Evolutionary conservation across 2,888 invertebrate genomes (phyloP), one percentile per base, ranked within the genome.

Genomic region (Ecliptopera silaceata): DNA sequence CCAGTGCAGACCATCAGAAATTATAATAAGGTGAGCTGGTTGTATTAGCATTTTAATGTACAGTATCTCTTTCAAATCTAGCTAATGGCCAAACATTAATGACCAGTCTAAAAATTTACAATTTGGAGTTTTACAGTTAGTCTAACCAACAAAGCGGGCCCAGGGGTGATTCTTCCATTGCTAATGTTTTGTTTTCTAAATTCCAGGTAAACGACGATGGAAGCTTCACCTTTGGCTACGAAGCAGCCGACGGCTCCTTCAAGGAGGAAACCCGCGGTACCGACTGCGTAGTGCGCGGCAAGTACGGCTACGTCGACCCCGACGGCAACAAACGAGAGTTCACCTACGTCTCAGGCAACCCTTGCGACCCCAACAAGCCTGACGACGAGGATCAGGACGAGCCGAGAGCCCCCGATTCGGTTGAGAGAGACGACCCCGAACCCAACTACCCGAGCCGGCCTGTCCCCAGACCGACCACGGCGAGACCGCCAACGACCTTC

Each of bases 281-380:
- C 0, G 96, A 97, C 84, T 97, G 96, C 80, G 96, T 97, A 0
- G 96, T 96, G 4, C 93, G 96, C 58, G 97, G 97, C 49, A 96
- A 96, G 81, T 97, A 97, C 82, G 97, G 97, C 17, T 97, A 97
- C 88, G 91, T 97, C 10, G 97, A 97, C 84, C 96, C 96, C 0
- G 96, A 96, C 63, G 97, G 97, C 67, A 96, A 96, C 86, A 96
- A 96, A 74, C 87, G 96, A 65, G 96, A 97, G 82, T 96, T 97
- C 85, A 96, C 95, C 4, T 97, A 97, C 84, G 96, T 96, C 0
- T 96, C 96, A 18, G 96, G 96, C 15, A 96, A 96, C 79, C 96
- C 96, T 0, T 96, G 96, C 77, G 96, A 96, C 75, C 96, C 96
- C 5, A 96, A 96, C 82, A 95, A 95, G n/a, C 94, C 94, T 0